These are phyloP conservation scores for Urocolius indicus DNA, from an alignment of 2,113 vertebrate species.

Conservation along the genomic window DNA sequence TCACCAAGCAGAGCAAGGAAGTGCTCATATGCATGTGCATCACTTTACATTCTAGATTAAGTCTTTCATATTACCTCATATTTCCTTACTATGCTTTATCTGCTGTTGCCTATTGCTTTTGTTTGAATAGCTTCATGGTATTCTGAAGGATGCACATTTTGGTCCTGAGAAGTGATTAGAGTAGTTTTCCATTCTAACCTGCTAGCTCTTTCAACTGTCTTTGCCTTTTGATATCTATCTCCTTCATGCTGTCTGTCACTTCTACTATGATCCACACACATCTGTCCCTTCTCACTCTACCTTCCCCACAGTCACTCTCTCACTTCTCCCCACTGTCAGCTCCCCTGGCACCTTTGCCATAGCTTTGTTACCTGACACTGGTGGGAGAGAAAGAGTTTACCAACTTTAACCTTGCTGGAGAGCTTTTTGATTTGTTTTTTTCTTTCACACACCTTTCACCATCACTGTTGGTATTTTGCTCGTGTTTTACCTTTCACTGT, in stretches of 20 bases:
- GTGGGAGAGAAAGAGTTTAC: neutral
- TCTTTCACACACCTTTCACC: neutral
- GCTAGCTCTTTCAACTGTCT: neutral
- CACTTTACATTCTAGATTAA: neutral
- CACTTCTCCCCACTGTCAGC: neutral
- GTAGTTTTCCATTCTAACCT: neutral
- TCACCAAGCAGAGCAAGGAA: neutral
- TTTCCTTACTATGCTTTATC: neutral
- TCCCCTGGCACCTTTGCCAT: neutral
- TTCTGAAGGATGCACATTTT: neutral
- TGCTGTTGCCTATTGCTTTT: neutral
- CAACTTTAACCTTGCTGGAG: neutral
- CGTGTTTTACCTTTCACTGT: neutral
- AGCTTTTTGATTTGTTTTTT: neutral
- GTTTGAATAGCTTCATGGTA: neutral
- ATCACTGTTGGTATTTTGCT: neutral
- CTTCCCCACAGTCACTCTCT: neutral
- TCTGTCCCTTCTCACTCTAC: neutral
- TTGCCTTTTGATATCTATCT: neutral
- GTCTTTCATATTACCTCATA: neutral
- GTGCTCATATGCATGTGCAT: accelerated
- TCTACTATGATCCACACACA: neutral
- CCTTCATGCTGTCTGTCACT: neutral
- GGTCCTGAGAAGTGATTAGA: neutral
- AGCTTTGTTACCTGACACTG: neutral